Percentiles rank a stretch among this genome's conserved stretches.
These are phyloP conservation scores for Harpalus rubripes DNA, from an alignment of 2,888 invertebrate genomes.

Conservation along the genomic window DNA sequence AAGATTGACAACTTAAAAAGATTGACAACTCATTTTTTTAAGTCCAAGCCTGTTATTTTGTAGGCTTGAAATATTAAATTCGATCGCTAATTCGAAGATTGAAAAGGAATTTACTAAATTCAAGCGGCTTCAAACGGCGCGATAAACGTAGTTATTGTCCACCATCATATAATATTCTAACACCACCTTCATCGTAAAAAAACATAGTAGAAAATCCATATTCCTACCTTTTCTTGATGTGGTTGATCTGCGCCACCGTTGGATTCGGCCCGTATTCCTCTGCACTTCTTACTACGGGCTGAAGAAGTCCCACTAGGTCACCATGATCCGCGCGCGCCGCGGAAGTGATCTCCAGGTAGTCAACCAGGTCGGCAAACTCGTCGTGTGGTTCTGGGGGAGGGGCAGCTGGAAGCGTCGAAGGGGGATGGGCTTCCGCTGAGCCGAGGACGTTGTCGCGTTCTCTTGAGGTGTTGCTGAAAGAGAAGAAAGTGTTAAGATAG, in stretches of 20 bases:
- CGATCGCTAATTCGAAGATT: no score
- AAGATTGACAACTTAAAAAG: no score
- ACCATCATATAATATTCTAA: neutral
- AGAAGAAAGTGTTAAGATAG: neutral
- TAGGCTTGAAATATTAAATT: no score
- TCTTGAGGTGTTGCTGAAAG: constrained; percentile 38
- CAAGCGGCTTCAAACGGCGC: no score
- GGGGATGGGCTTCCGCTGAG: neutral
- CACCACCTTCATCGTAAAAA: neutral
- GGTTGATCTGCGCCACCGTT: constrained; percentile 85
- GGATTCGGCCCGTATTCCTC: constrained; percentile 81
- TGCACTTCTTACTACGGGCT: constrained; percentile 78
- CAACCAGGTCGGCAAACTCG: constrained; percentile 82
- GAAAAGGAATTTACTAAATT: no score
- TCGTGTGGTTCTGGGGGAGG: constrained; percentile 78
- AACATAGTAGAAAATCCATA: neutral
- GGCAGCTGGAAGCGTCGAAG: constrained; percentile 73
- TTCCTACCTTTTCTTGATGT: constrained; percentile 3
- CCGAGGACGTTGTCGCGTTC: neutral
- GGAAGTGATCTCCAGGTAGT: constrained; percentile 78
- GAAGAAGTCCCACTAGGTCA: constrained; percentile 78
- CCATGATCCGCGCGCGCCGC: constrained; percentile 78
- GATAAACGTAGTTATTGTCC: no score
- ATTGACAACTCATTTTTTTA: no score
- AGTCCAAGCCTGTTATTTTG: no score